These are phyloP conservation scores for Phalacrocorax brasilianus DNA, from an alignment of 2,113 vertebrate genomes.

Conservation along the genomic window DNA sequence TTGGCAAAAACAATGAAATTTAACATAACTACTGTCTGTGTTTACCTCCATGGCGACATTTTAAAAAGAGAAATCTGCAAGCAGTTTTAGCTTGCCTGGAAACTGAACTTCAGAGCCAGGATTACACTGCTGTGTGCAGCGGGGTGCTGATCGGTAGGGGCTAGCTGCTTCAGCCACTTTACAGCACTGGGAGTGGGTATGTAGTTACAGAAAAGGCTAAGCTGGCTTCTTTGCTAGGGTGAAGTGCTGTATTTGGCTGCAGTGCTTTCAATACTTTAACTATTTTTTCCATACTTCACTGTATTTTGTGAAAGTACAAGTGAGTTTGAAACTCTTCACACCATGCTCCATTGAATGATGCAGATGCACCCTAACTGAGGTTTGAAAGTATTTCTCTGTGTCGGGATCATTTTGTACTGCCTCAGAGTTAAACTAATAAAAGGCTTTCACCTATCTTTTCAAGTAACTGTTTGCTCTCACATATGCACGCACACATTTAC, in stretches of 20 bases:
- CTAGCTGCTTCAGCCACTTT: not conserved
- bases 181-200: too few species aligned
- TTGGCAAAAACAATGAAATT: not conserved
- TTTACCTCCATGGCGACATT: not conserved
- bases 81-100: not conserved
- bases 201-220: not conserved
- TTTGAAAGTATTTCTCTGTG: not conserved
- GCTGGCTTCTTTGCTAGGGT: not conserved
- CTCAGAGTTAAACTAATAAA: not conserved
- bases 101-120: not conserved
- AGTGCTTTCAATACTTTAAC: not conserved
- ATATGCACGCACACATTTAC: not conserved
- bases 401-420: not conserved
- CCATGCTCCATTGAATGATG: not conserved
- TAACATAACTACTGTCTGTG: not conserved
- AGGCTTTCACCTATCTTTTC: not conserved
- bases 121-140: not conserved
- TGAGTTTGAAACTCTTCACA: not conserved
- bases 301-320: not conserved
- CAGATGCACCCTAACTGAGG: not conserved
- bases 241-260: rapidly evolving
- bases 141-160: not conserved
- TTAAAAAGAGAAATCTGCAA: not conserved
- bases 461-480: not conserved
- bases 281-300: not conserved